These are phyloP conservation scores for Cochlearius cochlearius DNA, from an alignment of 2,113 vertebrate genomes.

Conservation along the genomic window DNA sequence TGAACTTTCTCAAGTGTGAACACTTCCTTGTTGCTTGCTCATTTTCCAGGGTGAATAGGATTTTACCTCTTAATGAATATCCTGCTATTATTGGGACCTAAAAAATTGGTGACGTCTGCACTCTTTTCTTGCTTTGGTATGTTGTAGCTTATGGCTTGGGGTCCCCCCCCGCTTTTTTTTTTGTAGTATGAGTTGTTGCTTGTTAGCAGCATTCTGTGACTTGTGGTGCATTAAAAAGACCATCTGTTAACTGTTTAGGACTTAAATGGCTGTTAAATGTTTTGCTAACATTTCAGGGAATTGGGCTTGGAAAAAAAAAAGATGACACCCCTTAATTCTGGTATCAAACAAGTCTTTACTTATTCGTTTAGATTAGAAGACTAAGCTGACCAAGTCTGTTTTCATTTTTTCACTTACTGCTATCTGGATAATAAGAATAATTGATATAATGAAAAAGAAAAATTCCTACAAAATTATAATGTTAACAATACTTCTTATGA, in stretches of 20 bases:
- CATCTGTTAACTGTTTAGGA: neutral
- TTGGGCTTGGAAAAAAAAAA: neutral
- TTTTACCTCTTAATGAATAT: neutral
- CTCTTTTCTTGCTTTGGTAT: neutral
- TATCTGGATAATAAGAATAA: neutral
- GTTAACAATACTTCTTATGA: neutral
- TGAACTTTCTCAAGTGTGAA: neutral
- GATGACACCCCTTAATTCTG: neutral
- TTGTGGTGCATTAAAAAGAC: neutral
- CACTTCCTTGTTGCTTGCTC: neutral
- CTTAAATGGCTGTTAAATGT: neutral
- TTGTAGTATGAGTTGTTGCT: neutral
- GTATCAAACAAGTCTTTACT: neutral
- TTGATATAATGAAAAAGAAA: neutral
- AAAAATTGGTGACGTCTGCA: neutral
- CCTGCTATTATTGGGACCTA: neutral
- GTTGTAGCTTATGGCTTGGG: neutral
- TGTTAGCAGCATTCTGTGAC: neutral
- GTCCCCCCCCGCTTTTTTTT: accelerated
- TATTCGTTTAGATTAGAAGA: neutral
- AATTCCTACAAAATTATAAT: neutral
- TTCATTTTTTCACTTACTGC: neutral
- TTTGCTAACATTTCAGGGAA: neutral
- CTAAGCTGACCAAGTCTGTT: neutral
- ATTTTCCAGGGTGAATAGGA: neutral